Evolutionary conservation across 2,888 invertebrate genomes (phyloP).

Genomic region (Aphidoletes aphidimyza): DNA sequence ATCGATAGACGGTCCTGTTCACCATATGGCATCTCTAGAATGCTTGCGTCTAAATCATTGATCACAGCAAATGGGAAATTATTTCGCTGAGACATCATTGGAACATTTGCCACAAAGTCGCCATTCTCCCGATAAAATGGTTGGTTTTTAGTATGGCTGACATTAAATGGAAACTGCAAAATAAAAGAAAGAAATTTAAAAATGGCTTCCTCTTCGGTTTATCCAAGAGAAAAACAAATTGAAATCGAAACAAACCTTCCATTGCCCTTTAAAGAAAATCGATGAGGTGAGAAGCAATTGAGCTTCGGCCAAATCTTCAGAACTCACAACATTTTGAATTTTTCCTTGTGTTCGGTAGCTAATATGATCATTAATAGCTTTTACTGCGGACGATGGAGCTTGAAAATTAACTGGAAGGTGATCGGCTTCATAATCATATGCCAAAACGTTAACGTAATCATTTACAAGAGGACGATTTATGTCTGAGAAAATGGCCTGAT

Average conservation of each 20-base stretch:
- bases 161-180: slow-evolving; percentile 71
- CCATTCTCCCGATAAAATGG: slow-evolving; percentile 72
- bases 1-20: slow-evolving; percentile 72
- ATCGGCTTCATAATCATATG: slow-evolving; percentile 68
- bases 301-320: slow-evolving; percentile 68
- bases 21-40: slow-evolving; percentile 77
- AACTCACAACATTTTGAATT: slow-evolving; percentile 73
- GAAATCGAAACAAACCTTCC: slow-evolving; percentile 8
- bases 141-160: slow-evolving; percentile 68
- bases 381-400: slow-evolving; percentile 68
- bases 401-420: slow-evolving; percentile 71
- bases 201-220: neutral
- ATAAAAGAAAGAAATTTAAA: neutral
- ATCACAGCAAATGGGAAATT: slow-evolving; percentile 71
- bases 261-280: slow-evolving; percentile 75
- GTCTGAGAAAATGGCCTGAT: slow-evolving; percentile 68
- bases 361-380: slow-evolving; percentile 77
- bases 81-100: slow-evolving; percentile 79
- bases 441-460: slow-evolving; percentile 61
- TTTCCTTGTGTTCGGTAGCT: slow-evolving; percentile 74
- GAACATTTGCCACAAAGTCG: slow-evolving; percentile 69
- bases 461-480: slow-evolving; percentile 60
- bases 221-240: too few relatives aligned
- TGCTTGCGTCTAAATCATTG: slow-evolving; percentile 69
- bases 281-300: slow-evolving; percentile 76